Conservation (phyloP, 2,888 invertebrate genomes). For the Xylota segnis region DNA sequence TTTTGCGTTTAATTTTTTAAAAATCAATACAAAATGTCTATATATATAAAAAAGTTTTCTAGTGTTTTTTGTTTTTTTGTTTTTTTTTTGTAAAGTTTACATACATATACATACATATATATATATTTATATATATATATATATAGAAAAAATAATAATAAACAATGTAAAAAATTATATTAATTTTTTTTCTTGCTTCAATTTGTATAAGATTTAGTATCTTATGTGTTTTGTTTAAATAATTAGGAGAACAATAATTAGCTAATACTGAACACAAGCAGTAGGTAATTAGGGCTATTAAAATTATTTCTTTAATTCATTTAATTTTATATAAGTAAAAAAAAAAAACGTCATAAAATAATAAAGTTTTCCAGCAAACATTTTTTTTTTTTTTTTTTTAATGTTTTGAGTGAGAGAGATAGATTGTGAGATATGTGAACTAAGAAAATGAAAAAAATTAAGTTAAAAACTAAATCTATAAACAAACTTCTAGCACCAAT, state of each 20-base stretch:
- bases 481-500: constrained; percentile 70
- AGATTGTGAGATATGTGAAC: constrained; percentile 66
- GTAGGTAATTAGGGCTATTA: constrained; percentile 76
- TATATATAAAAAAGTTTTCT: constrained; percentile 73
- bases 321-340: constrained; percentile 53
- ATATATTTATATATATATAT: constrained; percentile 54
- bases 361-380: constrained; percentile 48
- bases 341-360: constrained; percentile 45
- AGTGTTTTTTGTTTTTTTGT: constrained; percentile 38
- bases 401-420: constrained; percentile 48
- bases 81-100: constrained; percentile 67
- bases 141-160: constrained; percentile 65
- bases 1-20: constrained; percentile 75
- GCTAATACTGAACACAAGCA: constrained; percentile 83
- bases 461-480: constrained; percentile 59
- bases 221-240: constrained; percentile 78
- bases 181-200: constrained; percentile 56
- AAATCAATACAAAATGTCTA: constrained; percentile 76
- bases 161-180: constrained; percentile 68
- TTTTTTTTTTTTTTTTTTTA: constrained; percentile 34
- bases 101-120: constrained; percentile 58
- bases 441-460: constrained; percentile 51
- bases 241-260: constrained; percentile 77
- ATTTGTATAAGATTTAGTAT: constrained; percentile 77
- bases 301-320: constrained; percentile 68